Evolutionary conservation across 2,113 vertebrate species (phyloP).

Genomic region (Scopus umbretta): DNA sequence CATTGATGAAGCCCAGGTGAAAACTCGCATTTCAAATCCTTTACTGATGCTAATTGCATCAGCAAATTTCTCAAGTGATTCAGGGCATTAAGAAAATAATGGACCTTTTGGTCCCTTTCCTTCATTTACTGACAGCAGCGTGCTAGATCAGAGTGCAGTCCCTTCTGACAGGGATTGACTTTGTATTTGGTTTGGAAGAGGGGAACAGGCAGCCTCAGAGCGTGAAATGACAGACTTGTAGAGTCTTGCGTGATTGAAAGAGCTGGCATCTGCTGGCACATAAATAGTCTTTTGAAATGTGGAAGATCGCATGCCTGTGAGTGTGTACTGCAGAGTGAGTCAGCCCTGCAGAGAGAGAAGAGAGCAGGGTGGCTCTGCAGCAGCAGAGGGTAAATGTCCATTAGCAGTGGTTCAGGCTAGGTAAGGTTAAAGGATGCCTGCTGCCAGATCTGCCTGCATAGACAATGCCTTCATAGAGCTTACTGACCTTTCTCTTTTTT

Average conservation of each 20-base stretch:
- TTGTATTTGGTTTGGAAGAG: background rate
- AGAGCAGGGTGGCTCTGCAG: background rate
- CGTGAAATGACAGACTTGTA: background rate
- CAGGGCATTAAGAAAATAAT: background rate
- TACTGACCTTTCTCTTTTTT: background rate
- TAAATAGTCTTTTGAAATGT: background rate
- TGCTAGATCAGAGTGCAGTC: background rate
- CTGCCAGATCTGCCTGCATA: background rate
- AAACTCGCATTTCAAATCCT: background rate
- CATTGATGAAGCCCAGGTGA: background rate
- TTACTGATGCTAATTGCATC: background rate
- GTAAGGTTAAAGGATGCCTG: background rate
- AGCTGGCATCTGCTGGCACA: background rate
- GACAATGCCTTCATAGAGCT: background rate
- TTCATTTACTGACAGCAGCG: background rate
- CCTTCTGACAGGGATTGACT: background rate
- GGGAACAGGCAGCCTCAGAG: background rate
- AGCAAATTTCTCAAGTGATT: background rate
- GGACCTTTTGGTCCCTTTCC: background rate
- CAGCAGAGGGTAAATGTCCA: background rate
- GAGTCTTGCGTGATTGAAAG: background rate
- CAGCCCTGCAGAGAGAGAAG: conserved; percentile 15
- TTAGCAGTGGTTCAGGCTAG: background rate
- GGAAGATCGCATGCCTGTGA: background rate
- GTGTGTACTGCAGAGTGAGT: conserved; percentile 47